Percentiles rank a stretch among this genome's conserved stretches.
phyloP scores from a whole-genome alignment of 2,113 vertebrate species.

The Okapia johnstoni region DNA sequence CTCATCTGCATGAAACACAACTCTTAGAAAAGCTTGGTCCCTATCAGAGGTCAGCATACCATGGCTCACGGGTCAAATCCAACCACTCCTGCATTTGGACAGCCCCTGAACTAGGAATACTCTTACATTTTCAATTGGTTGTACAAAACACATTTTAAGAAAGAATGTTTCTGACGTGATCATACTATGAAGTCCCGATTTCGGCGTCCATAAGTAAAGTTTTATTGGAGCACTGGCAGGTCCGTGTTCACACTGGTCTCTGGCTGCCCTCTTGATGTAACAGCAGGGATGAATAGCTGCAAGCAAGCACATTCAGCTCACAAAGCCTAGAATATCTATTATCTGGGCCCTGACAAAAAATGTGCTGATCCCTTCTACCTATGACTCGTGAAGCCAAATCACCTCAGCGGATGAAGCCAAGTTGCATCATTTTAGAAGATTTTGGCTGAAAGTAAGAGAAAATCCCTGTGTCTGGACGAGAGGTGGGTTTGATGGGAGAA shows the following conservation, averaged over 20 bases:
- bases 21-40: not conserved
- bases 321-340: not conserved
- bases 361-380: accelerated
- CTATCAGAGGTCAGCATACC: not conserved
- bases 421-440: not conserved
- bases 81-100: accelerated
- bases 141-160: not conserved
- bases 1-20: accelerated
- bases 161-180: not conserved
- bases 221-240: not conserved
- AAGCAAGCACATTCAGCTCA: accelerated
- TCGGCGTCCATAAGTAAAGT: not conserved
- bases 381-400: accelerated
- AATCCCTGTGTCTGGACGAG: accelerated
- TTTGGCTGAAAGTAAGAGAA: not conserved
- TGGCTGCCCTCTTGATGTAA: accelerated
- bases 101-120: not conserved
- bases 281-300: not conserved
- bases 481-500: not conserved
- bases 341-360: not conserved
- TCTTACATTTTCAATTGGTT: not conserved
- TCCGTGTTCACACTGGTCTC: accelerated
- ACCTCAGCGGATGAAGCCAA: not conserved
- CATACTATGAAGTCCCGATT: accelerated
- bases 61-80: not conserved